Evolutionary conservation across 2,113 vertebrate genomes (phyloP).

Genomic region (Chaetura pelagica): DNA sequence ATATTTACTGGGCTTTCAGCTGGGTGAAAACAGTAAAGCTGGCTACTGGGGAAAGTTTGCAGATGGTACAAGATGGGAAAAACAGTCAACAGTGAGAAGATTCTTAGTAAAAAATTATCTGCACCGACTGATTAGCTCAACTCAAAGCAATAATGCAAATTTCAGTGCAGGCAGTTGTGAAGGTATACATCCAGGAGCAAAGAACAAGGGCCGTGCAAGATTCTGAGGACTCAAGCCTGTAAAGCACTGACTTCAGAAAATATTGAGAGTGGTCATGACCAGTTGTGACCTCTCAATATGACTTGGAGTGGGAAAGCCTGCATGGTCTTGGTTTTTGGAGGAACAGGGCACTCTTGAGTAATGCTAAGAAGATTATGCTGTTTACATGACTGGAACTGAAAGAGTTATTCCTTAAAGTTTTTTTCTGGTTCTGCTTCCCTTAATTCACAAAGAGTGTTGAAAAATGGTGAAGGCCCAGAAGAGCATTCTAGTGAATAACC

Average conservation of each 20-base stretch:
- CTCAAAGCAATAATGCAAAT: accelerated
- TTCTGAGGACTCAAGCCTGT: not conserved
- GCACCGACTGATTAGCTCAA: not conserved
- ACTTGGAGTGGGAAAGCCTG: not conserved
- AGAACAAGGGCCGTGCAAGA: not conserved
- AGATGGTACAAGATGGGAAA: not conserved
- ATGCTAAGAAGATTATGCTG: not conserved
- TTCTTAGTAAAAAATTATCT: not conserved
- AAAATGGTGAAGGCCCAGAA: not conserved
- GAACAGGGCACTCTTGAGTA: not conserved
- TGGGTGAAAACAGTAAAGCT: not conserved
- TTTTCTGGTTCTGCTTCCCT: not conserved
- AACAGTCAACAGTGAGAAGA: not conserved
- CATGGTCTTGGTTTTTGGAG: not conserved
- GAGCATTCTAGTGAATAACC: not conserved
- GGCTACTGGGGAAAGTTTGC: not conserved
- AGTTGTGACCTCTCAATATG: not conserved
- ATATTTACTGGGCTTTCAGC: not conserved
- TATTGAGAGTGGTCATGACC: not conserved
- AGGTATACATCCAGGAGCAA: accelerated
- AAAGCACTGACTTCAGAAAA: not conserved
- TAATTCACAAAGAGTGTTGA: not conserved
- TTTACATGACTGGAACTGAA: not conserved
- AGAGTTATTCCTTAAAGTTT: not conserved
- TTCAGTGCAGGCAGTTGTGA: not conserved